A percentile compares a stretch with the other conserved stretches of the same genome.
phyloP scores from a whole-genome alignment of 2,797 vertebrate species.

The Manis pentadactyla region DNA sequence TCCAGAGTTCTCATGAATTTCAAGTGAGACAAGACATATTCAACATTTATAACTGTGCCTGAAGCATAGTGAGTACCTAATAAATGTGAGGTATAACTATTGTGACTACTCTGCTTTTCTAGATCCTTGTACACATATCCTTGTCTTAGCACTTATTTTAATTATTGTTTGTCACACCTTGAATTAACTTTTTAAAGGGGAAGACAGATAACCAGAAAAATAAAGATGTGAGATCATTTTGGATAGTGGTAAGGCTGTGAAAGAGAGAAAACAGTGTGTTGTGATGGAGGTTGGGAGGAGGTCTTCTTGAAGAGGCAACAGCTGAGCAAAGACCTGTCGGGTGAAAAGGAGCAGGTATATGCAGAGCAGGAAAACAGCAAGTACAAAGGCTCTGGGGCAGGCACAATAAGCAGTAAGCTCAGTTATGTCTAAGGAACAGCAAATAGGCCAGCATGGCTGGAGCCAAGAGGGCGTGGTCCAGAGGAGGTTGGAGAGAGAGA shows the following conservation, averaged over 20 bases:
- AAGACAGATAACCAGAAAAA: neutral
- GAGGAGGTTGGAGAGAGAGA: neutral
- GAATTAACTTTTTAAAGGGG: conserved; percentile 34
- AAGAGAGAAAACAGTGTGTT: neutral
- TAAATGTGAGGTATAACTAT: neutral
- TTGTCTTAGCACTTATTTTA: neutral
- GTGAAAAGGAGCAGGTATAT: neutral
- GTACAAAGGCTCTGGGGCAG: neutral
- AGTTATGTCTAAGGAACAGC: neutral
- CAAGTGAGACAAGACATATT: neutral
- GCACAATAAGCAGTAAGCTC: neutral
- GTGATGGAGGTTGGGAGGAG: neutral
- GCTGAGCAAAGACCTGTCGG: neutral
- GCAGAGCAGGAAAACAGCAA: neutral
- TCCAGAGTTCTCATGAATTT: conserved; percentile 42
- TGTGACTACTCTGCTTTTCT: neutral
- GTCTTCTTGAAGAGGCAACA: neutral
- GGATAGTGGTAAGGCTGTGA: neutral
- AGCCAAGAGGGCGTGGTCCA: neutral
- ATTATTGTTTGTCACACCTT: neutral
- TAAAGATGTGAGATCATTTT: neutral
- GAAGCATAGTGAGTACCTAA: neutral
- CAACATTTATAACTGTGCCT: neutral
- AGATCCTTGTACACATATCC: neutral
- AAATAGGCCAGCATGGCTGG: neutral